Base-by-base conservation (phyloP, 2,113 vertebrate genomes). In the Pipa parva region DNA sequence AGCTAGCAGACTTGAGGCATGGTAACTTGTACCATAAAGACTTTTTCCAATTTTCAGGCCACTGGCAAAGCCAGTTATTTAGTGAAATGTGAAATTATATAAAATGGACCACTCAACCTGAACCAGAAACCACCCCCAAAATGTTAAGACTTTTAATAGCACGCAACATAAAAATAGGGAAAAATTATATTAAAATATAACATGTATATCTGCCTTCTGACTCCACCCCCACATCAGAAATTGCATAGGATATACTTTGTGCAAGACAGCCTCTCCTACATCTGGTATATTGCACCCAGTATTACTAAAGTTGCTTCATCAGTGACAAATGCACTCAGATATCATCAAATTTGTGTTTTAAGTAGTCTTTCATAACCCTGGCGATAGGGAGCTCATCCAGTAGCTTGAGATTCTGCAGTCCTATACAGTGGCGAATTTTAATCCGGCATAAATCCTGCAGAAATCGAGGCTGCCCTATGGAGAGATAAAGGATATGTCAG, bases 281-380 rank as follows among this genome's bases (percentile, higher is more conserved):
- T 83, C 84, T 86, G 85, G 84, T 85, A 83, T 81, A 86, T 42
- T 84, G 85, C 81, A 75, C 63, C 71, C 82, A 76, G 79, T 81
- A 83, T 78, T 73, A 80, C 74, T 84, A 70, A 74, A 76, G 85
- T 80, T 78, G 80, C 75, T 75, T 57, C 77, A 81, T 72, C 74
- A 75, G 77, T 31, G 56, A 52, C 46, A 36, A 7, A 4, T 46
- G 27, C 59, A 28, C 79, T 96, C 89, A 98, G 89, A 97, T 91
- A 67, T 81, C 89, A 81, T 98, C 96, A 78, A 96, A 97, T 88
- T 96, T 99, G 81, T 99, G 96, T 92, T 96, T 97, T 88, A 99
- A 90, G 88, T 98, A 99, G 92, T 98, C 96, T 88, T 97, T 99
- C 89, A 99, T 98, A 81, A 99, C 95, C 86, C 94, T 98, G 80